Percentiles rank a stretch among this genome's conserved stretches.
Conservation (phyloP, 2,888 invertebrate genomes). For the Punctoribates punctum region DNA sequence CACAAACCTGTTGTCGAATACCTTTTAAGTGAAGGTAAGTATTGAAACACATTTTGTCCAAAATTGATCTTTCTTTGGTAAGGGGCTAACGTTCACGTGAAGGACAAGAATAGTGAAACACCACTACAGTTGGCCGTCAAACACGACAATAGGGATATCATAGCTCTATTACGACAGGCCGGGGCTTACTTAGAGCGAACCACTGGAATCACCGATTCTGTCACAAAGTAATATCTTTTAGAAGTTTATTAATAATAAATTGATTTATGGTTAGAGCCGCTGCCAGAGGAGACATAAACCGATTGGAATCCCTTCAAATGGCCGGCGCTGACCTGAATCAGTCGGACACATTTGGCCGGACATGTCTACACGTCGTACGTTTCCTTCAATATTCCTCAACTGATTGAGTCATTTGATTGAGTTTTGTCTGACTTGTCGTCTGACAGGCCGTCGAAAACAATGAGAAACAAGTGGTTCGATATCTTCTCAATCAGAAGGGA, state of each 20-base stretch:
- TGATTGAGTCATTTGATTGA: not conserved
- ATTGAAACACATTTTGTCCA: not conserved
- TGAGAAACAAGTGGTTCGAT: slow-evolving; percentile 44
- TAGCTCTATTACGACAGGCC: slow-evolving; percentile 65
- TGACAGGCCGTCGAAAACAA: slow-evolving; percentile 46
- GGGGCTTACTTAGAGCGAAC: slow-evolving; percentile 69
- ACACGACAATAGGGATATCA: slow-evolving; percentile 59
- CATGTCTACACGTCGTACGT: slow-evolving; percentile 62
- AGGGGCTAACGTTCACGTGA: slow-evolving; percentile 73
- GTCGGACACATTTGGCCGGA: slow-evolving; percentile 63
- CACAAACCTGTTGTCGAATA: slow-evolving; percentile 66
- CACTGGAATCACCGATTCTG: slow-evolving; percentile 63
- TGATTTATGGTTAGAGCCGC: slow-evolving; percentile 59
- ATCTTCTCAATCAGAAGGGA: slow-evolving; percentile 42
- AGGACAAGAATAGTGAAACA: slow-evolving; percentile 67
- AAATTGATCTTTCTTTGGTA: too few relatives aligned
- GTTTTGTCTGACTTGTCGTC: not conserved
- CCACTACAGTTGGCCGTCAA: slow-evolving; percentile 69
- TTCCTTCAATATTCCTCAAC: not conserved
- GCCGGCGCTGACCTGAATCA: slow-evolving; percentile 67
- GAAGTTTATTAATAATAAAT: not conserved
- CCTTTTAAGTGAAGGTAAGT: slow-evolving; percentile 63
- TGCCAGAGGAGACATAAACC: slow-evolving; percentile 58
- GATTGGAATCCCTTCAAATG: slow-evolving; percentile 62
- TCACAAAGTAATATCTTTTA: slow-evolving; percentile 58